Percentiles rank a stretch among this genome's conserved stretches.
These are phyloP conservation scores for Percina caprodes DNA, from an alignment of 2,113 vertebrate genomes.

Conservation along the genomic window DNA sequence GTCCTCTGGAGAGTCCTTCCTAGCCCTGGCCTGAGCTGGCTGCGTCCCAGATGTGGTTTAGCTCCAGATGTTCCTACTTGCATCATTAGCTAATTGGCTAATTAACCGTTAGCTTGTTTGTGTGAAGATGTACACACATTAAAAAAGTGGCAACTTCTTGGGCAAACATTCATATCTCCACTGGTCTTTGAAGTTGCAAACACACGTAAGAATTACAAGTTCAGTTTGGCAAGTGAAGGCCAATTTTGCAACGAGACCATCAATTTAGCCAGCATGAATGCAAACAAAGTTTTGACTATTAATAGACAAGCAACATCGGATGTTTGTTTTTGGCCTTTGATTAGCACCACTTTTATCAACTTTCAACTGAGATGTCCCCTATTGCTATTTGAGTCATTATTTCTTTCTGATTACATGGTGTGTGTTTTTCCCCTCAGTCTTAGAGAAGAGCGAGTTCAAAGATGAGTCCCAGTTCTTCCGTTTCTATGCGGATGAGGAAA, in stretches of 20 bases:
- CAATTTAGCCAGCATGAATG: not conserved
- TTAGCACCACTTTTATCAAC: not conserved
- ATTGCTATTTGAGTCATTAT: not conserved
- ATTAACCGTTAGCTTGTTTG: conserved; percentile 61
- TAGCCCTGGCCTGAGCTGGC: conserved; percentile 6
- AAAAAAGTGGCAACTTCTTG: conserved; percentile 20
- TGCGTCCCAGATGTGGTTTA: conserved; percentile 61
- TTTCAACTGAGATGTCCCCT: not conserved
- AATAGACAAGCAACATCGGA: too few species aligned
- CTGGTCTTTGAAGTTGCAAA: conserved; percentile 30
- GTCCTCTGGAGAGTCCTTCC: conserved; percentile 51
- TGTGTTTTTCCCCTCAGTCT: conserved; percentile 81
- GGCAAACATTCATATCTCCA: not conserved
- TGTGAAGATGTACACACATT: conserved; percentile 34
- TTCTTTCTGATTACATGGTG: conserved; percentile 16
- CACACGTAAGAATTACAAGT: conserved; percentile 6
- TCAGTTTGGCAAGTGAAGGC: too few species aligned
- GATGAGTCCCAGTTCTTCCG: conserved; percentile 98
- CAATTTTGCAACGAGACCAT: not conserved
- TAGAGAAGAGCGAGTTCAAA: conserved; percentile 99
- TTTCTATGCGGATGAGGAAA: conserved; percentile 97
- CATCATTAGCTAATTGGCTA: conserved; percentile 60
- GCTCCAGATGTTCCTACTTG: conserved; percentile 67
- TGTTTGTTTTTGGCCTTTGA: conserved; percentile 2
- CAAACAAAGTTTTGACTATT: not conserved